Percentiles rank a stretch among this genome's conserved stretches.
These are phyloP conservation scores for Rhizomys pruinosus DNA, from an alignment of 2,113 vertebrate genomes.

Conservation along the genomic window DNA sequence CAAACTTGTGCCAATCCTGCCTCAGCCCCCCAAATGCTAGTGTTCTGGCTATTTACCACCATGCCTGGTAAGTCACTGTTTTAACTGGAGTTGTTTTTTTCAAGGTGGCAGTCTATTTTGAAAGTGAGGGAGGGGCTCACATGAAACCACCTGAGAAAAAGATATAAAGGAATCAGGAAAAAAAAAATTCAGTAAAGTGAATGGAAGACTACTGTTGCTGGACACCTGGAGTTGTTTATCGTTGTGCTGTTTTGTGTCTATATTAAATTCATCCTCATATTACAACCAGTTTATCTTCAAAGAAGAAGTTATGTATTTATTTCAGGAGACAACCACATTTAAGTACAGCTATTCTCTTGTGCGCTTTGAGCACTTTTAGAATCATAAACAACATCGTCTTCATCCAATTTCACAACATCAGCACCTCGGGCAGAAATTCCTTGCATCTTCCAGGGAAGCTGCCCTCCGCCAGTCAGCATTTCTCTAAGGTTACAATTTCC, in stretches of 20 bases:
- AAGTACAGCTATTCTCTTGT: background rate
- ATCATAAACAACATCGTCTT: background rate
- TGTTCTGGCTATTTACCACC: no score
- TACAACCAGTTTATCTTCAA: background rate
- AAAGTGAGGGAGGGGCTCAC: background rate
- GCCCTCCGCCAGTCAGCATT: background rate
- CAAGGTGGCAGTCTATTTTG: background rate
- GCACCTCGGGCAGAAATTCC: background rate
- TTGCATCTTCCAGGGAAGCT: background rate
- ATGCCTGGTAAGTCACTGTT: background rate
- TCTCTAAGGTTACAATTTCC: background rate
- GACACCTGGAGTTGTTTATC: background rate
- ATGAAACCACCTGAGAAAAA: background rate
- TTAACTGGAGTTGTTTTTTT: background rate
- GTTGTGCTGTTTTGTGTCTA: background rate
- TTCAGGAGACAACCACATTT: background rate
- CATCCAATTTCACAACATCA: background rate
- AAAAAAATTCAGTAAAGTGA: constrained; percentile 18
- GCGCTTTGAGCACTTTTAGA: background rate
- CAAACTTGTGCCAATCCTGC: background rate
- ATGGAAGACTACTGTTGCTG: constrained; percentile 3
- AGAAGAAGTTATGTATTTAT: background rate
- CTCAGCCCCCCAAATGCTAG: background rate
- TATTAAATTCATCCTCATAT: background rate
- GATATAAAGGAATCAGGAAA: constrained; percentile 14